These are phyloP conservation scores for Drosophila seguyi DNA, from an alignment of 1,140 invertebrate species.

Conservation along the genomic window DNA sequence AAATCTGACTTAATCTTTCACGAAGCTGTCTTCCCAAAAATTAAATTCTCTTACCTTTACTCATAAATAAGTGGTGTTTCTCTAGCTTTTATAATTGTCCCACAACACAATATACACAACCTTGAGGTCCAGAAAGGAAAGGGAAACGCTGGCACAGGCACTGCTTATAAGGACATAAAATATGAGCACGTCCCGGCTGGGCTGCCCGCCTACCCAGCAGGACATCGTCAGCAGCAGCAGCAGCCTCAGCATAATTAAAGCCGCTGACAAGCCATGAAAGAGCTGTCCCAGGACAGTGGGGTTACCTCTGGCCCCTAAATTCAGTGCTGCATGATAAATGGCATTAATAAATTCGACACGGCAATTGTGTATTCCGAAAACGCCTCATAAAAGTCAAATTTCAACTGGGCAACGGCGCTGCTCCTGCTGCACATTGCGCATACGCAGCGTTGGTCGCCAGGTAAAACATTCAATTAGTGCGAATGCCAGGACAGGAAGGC, in stretches of 20 bases:
- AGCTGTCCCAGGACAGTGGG: conserved; percentile 10
- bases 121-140: neutral
- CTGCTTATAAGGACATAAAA: conserved; percentile 58
- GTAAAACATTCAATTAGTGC: conserved; percentile 71
- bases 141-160: conserved; percentile 8
- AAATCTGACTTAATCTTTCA: neutral
- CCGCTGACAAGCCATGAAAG: conserved; percentile 52
- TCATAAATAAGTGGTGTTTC: neutral
- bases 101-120: conserved; percentile 4
- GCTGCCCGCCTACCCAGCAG: conserved; percentile 43
- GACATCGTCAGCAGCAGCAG: conserved; percentile 37
- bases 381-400: conserved; percentile 60
- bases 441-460: conserved; percentile 56
- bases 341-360: conserved; percentile 72
- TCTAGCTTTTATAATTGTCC: conserved; percentile 24
- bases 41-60: neutral
- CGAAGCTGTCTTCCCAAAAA: neutral
- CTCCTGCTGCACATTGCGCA: conserved; percentile 63
- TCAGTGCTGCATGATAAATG: conserved; percentile 62
- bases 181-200: conserved; percentile 52
- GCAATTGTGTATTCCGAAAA: conserved; percentile 66
- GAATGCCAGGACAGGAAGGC: conserved; percentile 18
- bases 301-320: conserved; percentile 3
- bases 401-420: conserved; percentile 12
- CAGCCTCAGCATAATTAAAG: conserved; percentile 64